Conservation (phyloP, 2,797 vertebrate genomes). For the Gobionotothen gibberifrons region DNA sequence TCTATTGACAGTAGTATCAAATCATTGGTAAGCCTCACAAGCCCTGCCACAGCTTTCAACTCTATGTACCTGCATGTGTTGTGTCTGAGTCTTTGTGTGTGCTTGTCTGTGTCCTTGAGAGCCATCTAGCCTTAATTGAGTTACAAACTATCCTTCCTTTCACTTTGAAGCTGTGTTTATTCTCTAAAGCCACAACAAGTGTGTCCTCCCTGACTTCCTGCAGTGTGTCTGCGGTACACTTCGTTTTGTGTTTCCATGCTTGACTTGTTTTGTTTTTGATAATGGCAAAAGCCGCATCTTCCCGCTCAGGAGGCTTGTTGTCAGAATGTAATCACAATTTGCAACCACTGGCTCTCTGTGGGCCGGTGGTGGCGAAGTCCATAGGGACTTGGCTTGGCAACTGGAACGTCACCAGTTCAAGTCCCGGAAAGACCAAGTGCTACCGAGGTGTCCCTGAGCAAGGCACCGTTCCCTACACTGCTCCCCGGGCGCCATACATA, state of each 20-base stretch:
- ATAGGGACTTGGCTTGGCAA: no score
- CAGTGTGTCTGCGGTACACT: not conserved
- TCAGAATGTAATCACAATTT: conserved; percentile 43
- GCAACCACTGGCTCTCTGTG: conserved; percentile 23
- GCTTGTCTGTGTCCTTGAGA: conserved; percentile 13
- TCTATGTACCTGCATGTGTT: not conserved
- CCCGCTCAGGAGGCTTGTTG: conserved; percentile 20
- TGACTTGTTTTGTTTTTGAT: conserved; percentile 28
- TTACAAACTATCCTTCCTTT: not conserved
- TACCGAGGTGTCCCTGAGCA: no score
- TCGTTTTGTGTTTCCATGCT: conserved; percentile 28
- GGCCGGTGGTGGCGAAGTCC: no score
- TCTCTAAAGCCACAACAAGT: conserved; percentile 25
- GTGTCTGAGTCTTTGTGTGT: conserved; percentile 7
- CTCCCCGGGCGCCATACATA: no score
- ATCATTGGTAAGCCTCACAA: not conserved
- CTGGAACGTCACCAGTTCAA: no score
- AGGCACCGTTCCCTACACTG: no score
- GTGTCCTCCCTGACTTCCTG: conserved; percentile 11
- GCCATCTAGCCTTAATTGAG: conserved; percentile 11
- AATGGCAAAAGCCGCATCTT: conserved; percentile 11
- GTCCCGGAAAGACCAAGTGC: no score
- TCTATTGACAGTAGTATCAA: not conserved
- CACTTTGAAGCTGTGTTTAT: conserved; percentile 9
- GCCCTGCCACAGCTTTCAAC: not conserved